Base-by-base conservation (phyloP, 2,113 vertebrate species). In the Oncorhynchus tshawytscha region DNA sequence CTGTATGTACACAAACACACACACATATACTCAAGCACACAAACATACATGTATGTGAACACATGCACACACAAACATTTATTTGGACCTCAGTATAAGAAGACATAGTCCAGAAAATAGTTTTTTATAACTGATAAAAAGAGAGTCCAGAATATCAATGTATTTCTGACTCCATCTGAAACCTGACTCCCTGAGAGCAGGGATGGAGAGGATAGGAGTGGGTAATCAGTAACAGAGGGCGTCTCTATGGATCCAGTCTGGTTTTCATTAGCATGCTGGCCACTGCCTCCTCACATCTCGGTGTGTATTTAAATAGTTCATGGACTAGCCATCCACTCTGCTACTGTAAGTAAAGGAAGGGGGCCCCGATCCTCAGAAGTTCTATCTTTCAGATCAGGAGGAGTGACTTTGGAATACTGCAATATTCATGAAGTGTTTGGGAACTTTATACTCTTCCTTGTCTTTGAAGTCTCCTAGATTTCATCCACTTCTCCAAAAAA, bases 281-380 rank as follows among this genome's bases (percentile, higher is more conserved):
- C 84, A 86, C 86, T 85, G 45, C 84, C 84, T 48, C 68, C 86
- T 90, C 84, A 82, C 83, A 87, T 89, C 89, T 88, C 89, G 77
- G 82, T 87, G 88, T 90, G 88, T 88, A 88, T 89, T 85, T 93
- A 86, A 92, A 93, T 92, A 91, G 91, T 93, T 93, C 92, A 92
- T 92, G 91, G 82, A 87, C 87, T 81, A 85, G 85, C 88, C 87
- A 79, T 85, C 73, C 78, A 74, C 86, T 84, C 84, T 70, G 85
- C 91, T 89, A 90, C 90, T 85, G 89, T 89, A 90, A 76, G 84
- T 67, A 77, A 77, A 76, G 79, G 75, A 76, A 60, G 65, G 84
- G 0, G 66, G 66, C 2, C 16, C 16, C 11, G 25, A 67, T 78
- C 87, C 86, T 92, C 81, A 89, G 86, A 92, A 91, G 90, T 91